Evolutionary conservation across 2,113 vertebrate species (phyloP).

Genomic region (Dromiciops gliroides): DNA sequence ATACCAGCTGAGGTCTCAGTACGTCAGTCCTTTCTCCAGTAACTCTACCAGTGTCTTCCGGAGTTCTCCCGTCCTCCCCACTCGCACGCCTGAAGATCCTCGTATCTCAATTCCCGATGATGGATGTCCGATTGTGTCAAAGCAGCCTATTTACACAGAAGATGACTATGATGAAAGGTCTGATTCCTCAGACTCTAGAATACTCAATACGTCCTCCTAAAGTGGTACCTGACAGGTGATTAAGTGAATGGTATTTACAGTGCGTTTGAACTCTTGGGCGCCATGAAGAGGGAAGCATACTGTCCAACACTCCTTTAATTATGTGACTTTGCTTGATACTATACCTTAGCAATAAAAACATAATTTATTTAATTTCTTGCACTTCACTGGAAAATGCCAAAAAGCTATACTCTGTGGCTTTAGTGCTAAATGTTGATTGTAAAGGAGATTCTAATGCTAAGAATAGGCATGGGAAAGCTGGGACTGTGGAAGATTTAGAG

Average conservation of each 20-base stretch:
- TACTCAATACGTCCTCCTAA: slow-evolving; percentile 93
- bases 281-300: slow-evolving; percentile 49
- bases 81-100: slow-evolving; percentile 89
- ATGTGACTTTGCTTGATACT: slow-evolving; percentile 82
- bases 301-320: slow-evolving; percentile 24
- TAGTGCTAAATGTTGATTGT: slow-evolving; percentile 82
- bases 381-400: slow-evolving; percentile 89
- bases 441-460: slow-evolving; percentile 71
- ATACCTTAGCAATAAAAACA: slow-evolving; percentile 83
- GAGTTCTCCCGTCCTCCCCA: slow-evolving; percentile 88
- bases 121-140: slow-evolving; percentile 89
- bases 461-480: slow-evolving; percentile 61
- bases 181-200: slow-evolving; percentile 95
- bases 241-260: slow-evolving; percentile 61
- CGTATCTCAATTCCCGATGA: slow-evolving; percentile 91
- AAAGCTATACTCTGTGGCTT: slow-evolving; percentile 85
- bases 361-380: slow-evolving; percentile 88
- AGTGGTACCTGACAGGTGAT: background rate
- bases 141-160: slow-evolving; percentile 93
- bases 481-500: slow-evolving; percentile 71
- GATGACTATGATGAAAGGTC: slow-evolving; percentile 97
- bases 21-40: slow-evolving; percentile 93
- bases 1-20: slow-evolving; percentile 97
- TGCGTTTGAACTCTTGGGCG: slow-evolving; percentile 66
- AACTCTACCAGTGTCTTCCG: slow-evolving; percentile 89